Evolutionary conservation across 92 coral and sea anemone genomes (phyloP).

Genomic region (Siderastrea radians): DNA sequence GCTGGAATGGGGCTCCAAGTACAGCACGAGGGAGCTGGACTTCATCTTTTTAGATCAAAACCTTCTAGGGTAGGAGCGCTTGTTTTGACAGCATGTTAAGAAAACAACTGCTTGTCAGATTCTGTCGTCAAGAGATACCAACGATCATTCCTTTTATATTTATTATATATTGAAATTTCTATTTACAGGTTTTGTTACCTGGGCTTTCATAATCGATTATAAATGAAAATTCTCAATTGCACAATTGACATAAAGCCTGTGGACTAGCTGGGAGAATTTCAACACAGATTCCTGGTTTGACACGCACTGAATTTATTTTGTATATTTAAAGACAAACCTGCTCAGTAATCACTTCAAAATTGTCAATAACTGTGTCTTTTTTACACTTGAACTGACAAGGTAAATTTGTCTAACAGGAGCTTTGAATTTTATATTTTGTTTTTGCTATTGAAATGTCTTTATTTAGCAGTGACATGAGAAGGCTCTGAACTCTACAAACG

Average conservation of each 20-base stretch:
- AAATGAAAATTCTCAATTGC: not conserved
- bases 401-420: no score
- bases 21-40: constrained; percentile 10
- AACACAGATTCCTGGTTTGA: no score
- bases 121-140: not conserved
- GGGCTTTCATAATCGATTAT: not conserved
- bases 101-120: no score
- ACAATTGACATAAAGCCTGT: no score
- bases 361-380: no score
- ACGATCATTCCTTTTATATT: not conserved
- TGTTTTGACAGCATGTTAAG: not conserved
- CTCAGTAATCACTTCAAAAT: no score
- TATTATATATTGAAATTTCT: not conserved
- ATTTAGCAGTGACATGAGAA: no score
- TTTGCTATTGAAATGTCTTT: not conserved
- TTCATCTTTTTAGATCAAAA: not conserved
- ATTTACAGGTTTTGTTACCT: not conserved
- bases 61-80: not conserved
- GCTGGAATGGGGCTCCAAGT: not conserved
- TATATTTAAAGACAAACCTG: no score
- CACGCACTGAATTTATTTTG: no score
- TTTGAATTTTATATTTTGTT: not conserved
- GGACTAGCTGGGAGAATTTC: no score
- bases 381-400: no score
- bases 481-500: not conserved